These are phyloP conservation scores for Megastigmus dorsalis DNA, from an alignment of 2,888 invertebrate species.

Conservation along the genomic window DNA sequence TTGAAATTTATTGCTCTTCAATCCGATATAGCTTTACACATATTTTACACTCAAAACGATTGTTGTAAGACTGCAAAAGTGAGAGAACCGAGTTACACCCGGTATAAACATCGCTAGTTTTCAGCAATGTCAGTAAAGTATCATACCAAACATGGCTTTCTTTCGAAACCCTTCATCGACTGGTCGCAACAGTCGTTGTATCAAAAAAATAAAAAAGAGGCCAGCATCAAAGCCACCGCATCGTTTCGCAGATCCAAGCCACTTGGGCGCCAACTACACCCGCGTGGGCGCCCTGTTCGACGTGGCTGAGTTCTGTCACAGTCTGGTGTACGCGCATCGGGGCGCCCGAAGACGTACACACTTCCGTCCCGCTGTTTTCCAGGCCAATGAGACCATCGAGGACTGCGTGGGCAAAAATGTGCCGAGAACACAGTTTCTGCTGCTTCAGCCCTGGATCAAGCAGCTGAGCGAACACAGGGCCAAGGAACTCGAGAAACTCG, in stretches of 20 bases:
- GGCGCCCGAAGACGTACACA: slow-evolving; percentile 59
- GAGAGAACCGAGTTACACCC: too few relatives aligned
- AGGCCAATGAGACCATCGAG: slow-evolving; percentile 66
- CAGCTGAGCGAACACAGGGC: slow-evolving; percentile 59
- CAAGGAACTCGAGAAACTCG: slow-evolving; percentile 59
- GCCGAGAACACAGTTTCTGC: slow-evolving; percentile 56
- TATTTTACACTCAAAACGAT: too few relatives aligned
- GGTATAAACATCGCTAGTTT: too few relatives aligned
- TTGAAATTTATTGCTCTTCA: too few relatives aligned
- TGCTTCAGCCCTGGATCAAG: slow-evolving; percentile 65
- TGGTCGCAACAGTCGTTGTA: neutral
- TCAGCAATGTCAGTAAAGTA: too few relatives aligned
- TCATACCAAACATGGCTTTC: too few relatives aligned
- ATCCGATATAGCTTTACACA: too few relatives aligned
- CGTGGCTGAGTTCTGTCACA: slow-evolving; percentile 65
- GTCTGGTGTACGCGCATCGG: slow-evolving; percentile 65
- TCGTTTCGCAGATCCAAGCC: slow-evolving; percentile 65
- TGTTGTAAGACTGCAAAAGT: too few relatives aligned
- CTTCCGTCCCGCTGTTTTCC: slow-evolving; percentile 62
- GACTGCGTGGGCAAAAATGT: slow-evolving; percentile 68
- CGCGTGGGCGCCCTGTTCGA: slow-evolving; percentile 64
- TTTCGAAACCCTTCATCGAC: too few relatives aligned
- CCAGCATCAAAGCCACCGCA: too few relatives aligned
- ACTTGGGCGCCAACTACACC: slow-evolving; percentile 62
- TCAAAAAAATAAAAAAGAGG: too few relatives aligned